Base-by-base conservation (phyloP, 2,888 invertebrate genomes). In the Petrophora chlorosata region DNA sequence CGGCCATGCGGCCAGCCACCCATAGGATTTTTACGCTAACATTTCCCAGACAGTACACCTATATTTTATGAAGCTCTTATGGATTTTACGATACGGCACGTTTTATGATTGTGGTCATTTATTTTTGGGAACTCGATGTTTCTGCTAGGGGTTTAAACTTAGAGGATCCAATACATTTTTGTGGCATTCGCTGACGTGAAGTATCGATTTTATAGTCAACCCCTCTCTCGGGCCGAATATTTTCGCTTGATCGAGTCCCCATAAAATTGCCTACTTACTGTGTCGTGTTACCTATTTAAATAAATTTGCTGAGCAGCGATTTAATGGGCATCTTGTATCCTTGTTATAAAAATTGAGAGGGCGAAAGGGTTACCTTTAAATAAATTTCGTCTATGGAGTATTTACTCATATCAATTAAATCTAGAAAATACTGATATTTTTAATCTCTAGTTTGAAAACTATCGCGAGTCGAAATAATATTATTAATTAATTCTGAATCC, bases 1-100 rank as follows among this genome's bases (percentile, higher is more conserved):
- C 35, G 56, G 59, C 44, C 50, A 53, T 46, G 40, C 35, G 56
- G 59, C 44, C 50, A 56, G 39, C 40, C 45, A 50, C 44, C 47
- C 45, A 36, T 47, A 38, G 40, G 44, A 40, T 49, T 53, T 56
- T 57, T 49, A 52, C 38, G 42, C 33, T 19, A 50, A 32, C 47
- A 28, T 45, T 56, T 41, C 35, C 41, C 33, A 44, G 52, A 44
- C 39, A 36, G 41, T 34, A 25, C 22, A 42, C 38, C 29, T 41
- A 26, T 45, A 42, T 51, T 61, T 61, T 59, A 61, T 55, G 55
- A 51, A 50, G 46, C 40, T 49, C 38, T 48, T 53, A 53, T n/a
- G 28, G 34, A 48, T 32, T 51, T 58, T 51, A 56, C 44, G 55
- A 50, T 48, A 49, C 38, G 28, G 36, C 34, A 30, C 40, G 35